Evolutionary conservation across 92 coral and sea anemone species (phyloP).

Genomic region (Phymanthus crucifer): DNA sequence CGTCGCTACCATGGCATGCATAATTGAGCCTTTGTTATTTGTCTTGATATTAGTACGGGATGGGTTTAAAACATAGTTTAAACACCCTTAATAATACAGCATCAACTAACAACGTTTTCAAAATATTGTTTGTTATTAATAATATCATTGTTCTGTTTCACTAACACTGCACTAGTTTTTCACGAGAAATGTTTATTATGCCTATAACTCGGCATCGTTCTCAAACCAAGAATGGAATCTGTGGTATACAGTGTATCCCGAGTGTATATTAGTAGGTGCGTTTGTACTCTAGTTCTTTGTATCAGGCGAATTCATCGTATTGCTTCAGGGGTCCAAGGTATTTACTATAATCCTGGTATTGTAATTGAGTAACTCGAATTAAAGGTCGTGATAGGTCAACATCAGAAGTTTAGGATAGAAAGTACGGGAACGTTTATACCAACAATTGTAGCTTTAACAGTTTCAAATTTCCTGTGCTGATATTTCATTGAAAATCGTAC

Average conservation of each 20-base stretch:
- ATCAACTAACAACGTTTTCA: background rate
- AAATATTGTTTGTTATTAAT: no score
- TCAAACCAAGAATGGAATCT: no score
- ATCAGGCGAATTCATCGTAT: background rate
- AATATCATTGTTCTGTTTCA: no score
- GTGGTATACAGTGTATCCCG: no score
- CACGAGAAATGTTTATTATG: no score
- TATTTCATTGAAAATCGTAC: no score
- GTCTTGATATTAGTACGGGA: background rate
- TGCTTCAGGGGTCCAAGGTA: background rate
- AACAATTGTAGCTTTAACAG: no score
- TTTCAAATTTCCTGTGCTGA: no score
- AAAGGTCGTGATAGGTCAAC: background rate
- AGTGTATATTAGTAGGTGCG: background rate
- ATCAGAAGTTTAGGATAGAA: background rate
- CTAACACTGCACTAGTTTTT: no score
- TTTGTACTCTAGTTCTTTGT: background rate
- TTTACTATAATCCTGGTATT: background rate
- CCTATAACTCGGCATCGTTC: no score
- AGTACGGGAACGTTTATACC: no score
- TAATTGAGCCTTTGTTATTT: background rate
- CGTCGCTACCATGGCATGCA: conserved; percentile 3
- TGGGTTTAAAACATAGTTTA: background rate
- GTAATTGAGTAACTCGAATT: background rate
- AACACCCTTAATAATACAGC: background rate